These are phyloP conservation scores for Propithecus perrieri DNA, from an alignment of 2,797 vertebrate genomes.

Conservation along the genomic window DNA sequence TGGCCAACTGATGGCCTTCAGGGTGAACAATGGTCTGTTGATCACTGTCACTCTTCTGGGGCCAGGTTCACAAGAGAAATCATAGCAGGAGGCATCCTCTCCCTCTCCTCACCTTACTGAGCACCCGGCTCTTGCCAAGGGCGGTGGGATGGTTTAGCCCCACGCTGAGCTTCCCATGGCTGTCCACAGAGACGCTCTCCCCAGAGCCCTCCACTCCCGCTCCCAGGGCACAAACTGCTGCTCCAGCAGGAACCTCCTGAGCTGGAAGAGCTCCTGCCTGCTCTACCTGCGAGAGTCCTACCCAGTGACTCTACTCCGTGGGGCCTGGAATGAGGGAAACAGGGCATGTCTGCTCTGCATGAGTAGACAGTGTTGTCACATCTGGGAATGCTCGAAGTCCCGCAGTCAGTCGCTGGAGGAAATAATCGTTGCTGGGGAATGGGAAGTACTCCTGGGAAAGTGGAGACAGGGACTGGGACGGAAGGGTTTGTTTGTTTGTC, in stretches of 20 bases:
- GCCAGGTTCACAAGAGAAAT: not conserved
- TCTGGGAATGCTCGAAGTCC: not conserved
- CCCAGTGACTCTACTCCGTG: not conserved
- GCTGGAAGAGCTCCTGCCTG: not conserved
- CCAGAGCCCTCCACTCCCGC: not conserved
- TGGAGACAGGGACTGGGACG: not conserved
- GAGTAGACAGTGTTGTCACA: not conserved
- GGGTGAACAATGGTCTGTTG: not conserved
- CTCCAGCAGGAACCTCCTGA: not conserved
- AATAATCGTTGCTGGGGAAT: not conserved
- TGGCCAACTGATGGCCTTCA: not conserved
- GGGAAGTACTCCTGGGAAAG: not conserved
- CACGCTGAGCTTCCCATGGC: accelerated
- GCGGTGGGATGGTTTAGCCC: too few relatives aligned
- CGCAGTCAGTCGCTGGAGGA: not conserved
- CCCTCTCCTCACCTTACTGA: not conserved
- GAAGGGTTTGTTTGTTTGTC: not conserved
- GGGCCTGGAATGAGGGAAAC: not conserved
- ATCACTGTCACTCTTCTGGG: not conserved
- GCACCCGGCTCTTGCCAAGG: not conserved
- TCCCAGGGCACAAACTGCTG: not conserved
- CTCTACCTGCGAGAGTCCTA: not conserved
- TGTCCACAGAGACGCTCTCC: not conserved
- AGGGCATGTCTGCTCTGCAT: not conserved
- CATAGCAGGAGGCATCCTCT: not conserved